Evolutionary conservation across 37 sponge, comb jelly and placozoan species (phyloP).

Genomic region (Ianthella basta): DNA sequence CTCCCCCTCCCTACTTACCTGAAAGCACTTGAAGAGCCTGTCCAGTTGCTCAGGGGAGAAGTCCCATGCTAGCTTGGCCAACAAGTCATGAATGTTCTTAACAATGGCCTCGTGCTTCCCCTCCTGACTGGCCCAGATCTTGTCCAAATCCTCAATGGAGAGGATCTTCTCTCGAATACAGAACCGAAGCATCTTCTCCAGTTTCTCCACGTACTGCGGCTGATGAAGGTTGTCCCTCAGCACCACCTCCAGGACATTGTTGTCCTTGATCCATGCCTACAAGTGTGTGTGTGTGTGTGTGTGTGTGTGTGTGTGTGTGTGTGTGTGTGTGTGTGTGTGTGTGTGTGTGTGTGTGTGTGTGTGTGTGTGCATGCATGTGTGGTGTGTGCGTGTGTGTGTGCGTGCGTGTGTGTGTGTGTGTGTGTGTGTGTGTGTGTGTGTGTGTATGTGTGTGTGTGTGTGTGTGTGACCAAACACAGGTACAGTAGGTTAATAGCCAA

Average conservation of each 20-base stretch:
- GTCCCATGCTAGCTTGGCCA: conserved; percentile 96
- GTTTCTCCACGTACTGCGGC: conserved; percentile 95
- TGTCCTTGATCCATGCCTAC: conserved; percentile 77
- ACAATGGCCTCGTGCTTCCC: conserved; percentile 98
- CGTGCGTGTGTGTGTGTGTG: no score
- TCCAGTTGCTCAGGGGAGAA: conserved; percentile 94
- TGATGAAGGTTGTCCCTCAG: conserved; percentile 97
- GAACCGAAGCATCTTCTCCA: conserved; percentile 88
- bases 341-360: no score
- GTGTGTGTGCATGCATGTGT: no score
- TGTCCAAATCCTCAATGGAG: conserved; percentile 82
- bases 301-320: no score
- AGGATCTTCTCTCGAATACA: conserved; percentile 83
- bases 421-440: no score
- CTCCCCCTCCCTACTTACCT: conserved; percentile 55
- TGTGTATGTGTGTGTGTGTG: no score
- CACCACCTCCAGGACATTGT: conserved; percentile 88
- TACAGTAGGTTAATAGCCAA: no score
- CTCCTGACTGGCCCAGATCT: conserved; percentile 92
- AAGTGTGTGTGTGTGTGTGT: not conserved
- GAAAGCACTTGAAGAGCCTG: conserved; percentile 91
- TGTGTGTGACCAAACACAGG: no score
- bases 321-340: no score
- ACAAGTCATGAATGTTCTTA: conserved; percentile 95
- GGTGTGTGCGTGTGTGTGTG: no score